A percentile compares a stretch with the other conserved stretches of the same genome.
phyloP scores from a whole-genome alignment of 2,888 invertebrate genomes.

The Pelosia muscerda region DNA sequence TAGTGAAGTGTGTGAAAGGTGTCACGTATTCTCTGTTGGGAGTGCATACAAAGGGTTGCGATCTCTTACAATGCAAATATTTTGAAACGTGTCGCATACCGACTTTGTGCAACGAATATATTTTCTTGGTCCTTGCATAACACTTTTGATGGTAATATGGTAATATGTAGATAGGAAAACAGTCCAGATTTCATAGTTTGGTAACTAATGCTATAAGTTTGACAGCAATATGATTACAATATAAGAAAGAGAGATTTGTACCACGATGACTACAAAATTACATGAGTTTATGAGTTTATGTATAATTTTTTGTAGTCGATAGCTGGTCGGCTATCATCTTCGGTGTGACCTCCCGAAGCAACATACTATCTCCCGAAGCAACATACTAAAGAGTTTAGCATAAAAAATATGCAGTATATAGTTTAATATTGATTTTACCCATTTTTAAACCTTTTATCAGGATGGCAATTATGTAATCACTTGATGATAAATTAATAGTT shows the following conservation, averaged over 20 bases:
- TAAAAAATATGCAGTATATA: too few relatives aligned
- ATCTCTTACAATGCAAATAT: conserved; percentile 25
- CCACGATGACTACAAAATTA: too few relatives aligned
- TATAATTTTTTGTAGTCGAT: too few relatives aligned
- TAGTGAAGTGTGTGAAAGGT: conserved; percentile 28
- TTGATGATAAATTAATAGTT: background rate
- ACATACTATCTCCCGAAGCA: too few relatives aligned
- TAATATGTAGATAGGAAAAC: background rate
- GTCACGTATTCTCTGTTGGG: conserved; percentile 31
- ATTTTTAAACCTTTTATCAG: too few relatives aligned
- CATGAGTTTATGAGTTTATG: too few relatives aligned
- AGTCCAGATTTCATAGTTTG: background rate
- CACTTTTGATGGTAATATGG: background rate
- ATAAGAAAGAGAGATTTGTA: background rate
- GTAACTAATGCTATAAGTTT: background rate
- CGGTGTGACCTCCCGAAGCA: too few relatives aligned
- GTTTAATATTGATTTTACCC: too few relatives aligned
- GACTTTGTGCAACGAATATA: conserved; percentile 10
- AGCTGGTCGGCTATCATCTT: too few relatives aligned
- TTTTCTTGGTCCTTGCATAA: background rate
- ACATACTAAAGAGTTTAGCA: too few relatives aligned
- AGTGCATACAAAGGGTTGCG: conserved; percentile 12
- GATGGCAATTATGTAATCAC: background rate
- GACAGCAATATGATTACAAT: background rate
- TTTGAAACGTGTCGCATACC: conserved; percentile 16